Conservation (phyloP, 2,797 vertebrate genomes). For the Kryptopterus vitreolus region DNA sequence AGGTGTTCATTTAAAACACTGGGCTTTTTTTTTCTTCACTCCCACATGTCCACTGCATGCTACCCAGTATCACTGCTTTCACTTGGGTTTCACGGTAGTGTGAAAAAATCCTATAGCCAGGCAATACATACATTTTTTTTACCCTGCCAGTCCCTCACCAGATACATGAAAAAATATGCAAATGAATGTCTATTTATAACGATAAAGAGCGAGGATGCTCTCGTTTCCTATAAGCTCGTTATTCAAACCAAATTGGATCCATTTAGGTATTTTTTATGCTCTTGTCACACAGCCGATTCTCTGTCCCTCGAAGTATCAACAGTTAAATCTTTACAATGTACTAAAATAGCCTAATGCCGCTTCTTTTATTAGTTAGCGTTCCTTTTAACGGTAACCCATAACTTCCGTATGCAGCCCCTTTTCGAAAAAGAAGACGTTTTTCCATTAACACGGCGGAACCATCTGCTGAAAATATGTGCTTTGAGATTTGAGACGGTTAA, state of each 20-base stretch:
- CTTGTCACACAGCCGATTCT: neutral
- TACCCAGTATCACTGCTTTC: neutral
- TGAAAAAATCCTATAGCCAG: neutral
- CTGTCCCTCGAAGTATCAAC: neutral
- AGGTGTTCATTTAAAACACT: neutral
- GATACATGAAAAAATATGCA: too few relatives aligned
- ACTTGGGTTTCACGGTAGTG: neutral
- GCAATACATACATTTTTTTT: neutral
- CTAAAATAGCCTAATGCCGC: neutral
- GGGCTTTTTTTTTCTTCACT: neutral
- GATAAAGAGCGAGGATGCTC: too few relatives aligned
- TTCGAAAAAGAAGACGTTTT: neutral
- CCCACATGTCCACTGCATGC: neutral
- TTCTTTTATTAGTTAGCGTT: neutral
- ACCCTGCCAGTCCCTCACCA: too few relatives aligned
- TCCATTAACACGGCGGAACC: neutral
- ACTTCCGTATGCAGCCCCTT: neutral
- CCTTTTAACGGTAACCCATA: neutral
- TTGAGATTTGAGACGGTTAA: conserved; percentile 15
- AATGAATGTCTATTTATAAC: too few relatives aligned
- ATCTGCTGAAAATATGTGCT: neutral
- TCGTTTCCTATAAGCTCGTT: neutral
- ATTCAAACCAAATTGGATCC: neutral
- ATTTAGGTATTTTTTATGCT: neutral
- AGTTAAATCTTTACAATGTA: conserved; percentile 3